Evolutionary conservation across 2,113 vertebrate genomes (phyloP).

Genomic region (Triplophysa siluroides): DNA sequence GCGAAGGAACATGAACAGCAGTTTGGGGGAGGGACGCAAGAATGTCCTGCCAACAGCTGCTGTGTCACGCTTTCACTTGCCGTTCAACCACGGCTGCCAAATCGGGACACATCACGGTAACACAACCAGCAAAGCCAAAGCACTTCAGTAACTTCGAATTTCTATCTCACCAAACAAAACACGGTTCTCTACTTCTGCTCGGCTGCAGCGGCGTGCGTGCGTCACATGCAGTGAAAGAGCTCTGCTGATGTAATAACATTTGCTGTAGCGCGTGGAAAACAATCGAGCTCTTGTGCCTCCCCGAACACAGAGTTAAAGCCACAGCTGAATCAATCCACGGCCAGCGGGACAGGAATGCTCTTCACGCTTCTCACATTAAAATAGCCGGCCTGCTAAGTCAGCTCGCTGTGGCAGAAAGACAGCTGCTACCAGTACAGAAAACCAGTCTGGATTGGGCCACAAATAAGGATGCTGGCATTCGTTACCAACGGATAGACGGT

Average conservation of each 20-base stretch:
- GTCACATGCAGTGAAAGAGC: neutral
- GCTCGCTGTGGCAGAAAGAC: conserved; percentile 49
- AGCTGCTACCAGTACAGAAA: conserved; percentile 47
- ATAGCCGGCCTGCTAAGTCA: conserved; percentile 68
- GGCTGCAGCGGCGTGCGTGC: neutral
- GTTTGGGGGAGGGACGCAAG: neutral
- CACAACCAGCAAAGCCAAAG: neutral
- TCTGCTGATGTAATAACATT: conserved; percentile 34
- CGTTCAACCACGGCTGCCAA: conserved; percentile 3
- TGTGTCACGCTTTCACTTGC: conserved; percentile 35
- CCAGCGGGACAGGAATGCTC: conserved; percentile 61
- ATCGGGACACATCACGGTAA: neutral
- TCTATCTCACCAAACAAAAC: too few species aligned
- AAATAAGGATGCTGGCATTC: neutral
- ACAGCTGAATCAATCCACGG: conserved; percentile 66
- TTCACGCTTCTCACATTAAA: conserved; percentile 67
- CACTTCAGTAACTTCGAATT: too few species aligned
- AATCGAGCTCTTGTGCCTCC: conserved; percentile 62
- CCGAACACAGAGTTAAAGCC: conserved; percentile 48
- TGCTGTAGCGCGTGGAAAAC: conserved; percentile 56
- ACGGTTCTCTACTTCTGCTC: neutral
- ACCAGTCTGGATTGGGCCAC: neutral
- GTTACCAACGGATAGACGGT: neutral
- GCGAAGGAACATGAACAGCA: conserved; percentile 31
- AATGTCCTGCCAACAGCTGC: conserved; percentile 45